phyloP scores from a whole-genome alignment of 37 sponge, comb jelly and placozoan genomes.

The Tethya wilhelma region DNA sequence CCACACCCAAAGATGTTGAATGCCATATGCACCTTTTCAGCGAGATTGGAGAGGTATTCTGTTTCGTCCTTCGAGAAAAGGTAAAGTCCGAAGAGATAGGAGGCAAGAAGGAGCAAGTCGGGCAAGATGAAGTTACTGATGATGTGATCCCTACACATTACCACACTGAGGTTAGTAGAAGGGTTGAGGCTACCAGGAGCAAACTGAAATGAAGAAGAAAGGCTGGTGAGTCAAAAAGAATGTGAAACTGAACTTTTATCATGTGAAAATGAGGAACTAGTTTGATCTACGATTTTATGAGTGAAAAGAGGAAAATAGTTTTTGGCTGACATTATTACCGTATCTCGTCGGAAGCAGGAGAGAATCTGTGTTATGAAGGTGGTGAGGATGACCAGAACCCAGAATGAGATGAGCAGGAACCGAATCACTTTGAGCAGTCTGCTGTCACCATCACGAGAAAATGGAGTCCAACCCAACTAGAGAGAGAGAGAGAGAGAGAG shows the following conservation, averaged over 20 bases:
- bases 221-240: too few species aligned
- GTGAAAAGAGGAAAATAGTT: too few species aligned
- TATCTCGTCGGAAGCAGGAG: slow-evolving; percentile 61
- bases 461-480: slow-evolving; percentile 53
- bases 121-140: slow-evolving; percentile 39
- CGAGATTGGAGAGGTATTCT: slow-evolving; percentile 71
- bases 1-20: too few species aligned
- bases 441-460: slow-evolving; percentile 7
- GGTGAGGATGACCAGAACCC: slow-evolving; percentile 23
- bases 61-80: slow-evolving; percentile 60
- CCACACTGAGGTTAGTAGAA: not conserved
- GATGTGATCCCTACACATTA: slow-evolving; percentile 33
- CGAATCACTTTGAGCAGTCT: not conserved
- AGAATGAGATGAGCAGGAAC: slow-evolving; percentile 4
- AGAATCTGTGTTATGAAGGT: slow-evolving; percentile 56
- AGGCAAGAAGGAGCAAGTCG: slow-evolving; percentile 45
- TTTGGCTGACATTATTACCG: too few species aligned
- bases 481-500: not conserved
- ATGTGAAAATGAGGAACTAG: not conserved
- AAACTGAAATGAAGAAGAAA: not conserved
- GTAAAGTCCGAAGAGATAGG: slow-evolving; percentile 69
- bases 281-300: not conserved
- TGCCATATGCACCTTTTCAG: slow-evolving; percentile 37
- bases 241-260: too few species aligned
- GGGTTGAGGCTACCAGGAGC: not conserved